Conservation (phyloP, 2,797 vertebrate species). For the Oceanodroma leucorhoa region DNA sequence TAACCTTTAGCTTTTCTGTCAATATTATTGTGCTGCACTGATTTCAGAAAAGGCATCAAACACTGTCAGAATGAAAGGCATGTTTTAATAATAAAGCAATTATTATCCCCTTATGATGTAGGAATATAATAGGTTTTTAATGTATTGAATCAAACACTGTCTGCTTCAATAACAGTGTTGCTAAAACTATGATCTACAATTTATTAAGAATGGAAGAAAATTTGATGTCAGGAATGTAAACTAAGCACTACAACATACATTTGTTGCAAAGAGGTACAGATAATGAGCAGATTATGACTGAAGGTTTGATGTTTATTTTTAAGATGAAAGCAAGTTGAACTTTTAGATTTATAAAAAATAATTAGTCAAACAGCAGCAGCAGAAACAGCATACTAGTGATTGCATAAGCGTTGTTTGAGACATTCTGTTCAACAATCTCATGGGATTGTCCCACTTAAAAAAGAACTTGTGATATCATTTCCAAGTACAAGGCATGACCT, state of each 20-base stretch:
- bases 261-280: neutral
- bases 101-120: slow-evolving; percentile 30
- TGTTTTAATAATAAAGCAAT: slow-evolving; percentile 51
- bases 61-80: neutral
- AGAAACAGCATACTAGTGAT: neutral
- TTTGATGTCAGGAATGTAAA: neutral
- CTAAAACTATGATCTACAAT: slow-evolving; percentile 30
- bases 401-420: neutral
- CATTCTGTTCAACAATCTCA: neutral
- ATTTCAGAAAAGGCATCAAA: slow-evolving; percentile 35
- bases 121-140: slow-evolving; percentile 60
- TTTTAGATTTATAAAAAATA: neutral
- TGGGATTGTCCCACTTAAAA: neutral
- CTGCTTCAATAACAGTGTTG: slow-evolving; percentile 26
- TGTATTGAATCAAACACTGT: slow-evolving; percentile 54
- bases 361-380: neutral
- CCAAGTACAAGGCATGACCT: neutral
- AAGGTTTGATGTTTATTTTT: neutral
- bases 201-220: slow-evolving; percentile 18
- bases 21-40: slow-evolving; percentile 4
- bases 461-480: neutral
- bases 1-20: slow-evolving; percentile 46
- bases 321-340: neutral
- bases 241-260: neutral
- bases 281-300: neutral